Evolutionary conservation across 2,888 invertebrate genomes (phyloP).

Genomic region (Auanema freiburgensis): DNA sequence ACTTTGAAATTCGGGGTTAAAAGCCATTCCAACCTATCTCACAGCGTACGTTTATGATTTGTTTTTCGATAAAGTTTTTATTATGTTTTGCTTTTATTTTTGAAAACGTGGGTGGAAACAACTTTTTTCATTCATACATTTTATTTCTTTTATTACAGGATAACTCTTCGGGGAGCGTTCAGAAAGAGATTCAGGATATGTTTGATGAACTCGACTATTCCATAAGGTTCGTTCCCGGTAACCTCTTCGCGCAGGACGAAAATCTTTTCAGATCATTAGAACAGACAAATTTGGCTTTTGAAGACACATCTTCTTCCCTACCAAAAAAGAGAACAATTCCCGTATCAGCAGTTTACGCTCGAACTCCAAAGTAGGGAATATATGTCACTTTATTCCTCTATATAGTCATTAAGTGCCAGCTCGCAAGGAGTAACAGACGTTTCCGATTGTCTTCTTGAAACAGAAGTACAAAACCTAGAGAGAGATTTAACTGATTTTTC

Average conservation of each 20-base stretch:
- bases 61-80: too few relatives aligned
- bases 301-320: background rate
- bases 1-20: slow-evolving; percentile 3
- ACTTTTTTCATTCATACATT: too few relatives aligned
- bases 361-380: slow-evolving; percentile 15
- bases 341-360: slow-evolving; percentile 20
- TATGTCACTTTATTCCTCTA: background rate
- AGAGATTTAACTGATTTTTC: slow-evolving; percentile 47
- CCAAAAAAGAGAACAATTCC: slow-evolving; percentile 7
- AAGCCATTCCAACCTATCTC: too few relatives aligned
- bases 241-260: too few relatives aligned
- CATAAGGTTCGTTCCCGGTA: background rate
- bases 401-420: background rate
- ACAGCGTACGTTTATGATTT: too few relatives aligned
- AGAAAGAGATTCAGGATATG: slow-evolving; percentile 10
- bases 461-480: slow-evolving; percentile 36
- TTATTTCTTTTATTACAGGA: too few relatives aligned
- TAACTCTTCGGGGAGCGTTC: too few relatives aligned
- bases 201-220: slow-evolving; percentile 18
- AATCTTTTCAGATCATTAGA: slow-evolving; percentile 12
- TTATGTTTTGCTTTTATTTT: too few relatives aligned
- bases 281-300: slow-evolving; percentile 1
- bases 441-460: slow-evolving; percentile 7
- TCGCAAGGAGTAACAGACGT: slow-evolving; percentile 27
- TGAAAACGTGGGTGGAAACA: too few relatives aligned